These are phyloP conservation scores for Paedocypris micromegethes DNA, from an alignment of 2,797 vertebrate species.

Conservation along the genomic window DNA sequence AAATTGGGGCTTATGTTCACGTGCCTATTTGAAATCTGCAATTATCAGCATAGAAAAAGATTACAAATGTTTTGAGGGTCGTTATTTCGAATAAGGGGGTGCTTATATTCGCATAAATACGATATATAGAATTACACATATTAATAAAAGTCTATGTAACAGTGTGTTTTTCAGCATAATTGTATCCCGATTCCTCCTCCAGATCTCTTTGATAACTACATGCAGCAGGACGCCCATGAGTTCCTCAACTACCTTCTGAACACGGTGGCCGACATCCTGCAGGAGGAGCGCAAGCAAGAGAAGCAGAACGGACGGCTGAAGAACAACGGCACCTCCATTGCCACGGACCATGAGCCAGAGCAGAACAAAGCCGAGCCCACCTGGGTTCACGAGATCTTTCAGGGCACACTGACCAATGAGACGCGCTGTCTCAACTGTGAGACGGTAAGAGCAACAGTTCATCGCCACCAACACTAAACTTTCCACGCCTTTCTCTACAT, in stretches of 20 bases:
- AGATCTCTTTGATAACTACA: constrained; percentile 99
- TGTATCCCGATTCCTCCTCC: constrained; percentile 38
- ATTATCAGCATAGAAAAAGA: no score
- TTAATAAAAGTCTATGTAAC: not conserved
- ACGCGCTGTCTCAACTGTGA: constrained; percentile 98
- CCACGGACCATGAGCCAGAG: constrained; percentile 67
- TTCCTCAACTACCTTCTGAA: constrained; percentile 98
- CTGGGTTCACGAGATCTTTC: constrained; percentile 98
- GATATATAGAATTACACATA: no score
- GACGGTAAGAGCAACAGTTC: constrained; percentile 70
- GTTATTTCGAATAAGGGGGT: no score
- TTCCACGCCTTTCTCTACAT: no score
- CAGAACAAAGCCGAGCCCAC: constrained; percentile 83
- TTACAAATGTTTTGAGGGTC: no score
- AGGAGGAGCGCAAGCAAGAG: constrained; percentile 96
- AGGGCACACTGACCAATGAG: constrained; percentile 97
- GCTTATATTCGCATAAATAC: no score
- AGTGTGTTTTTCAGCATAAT: not conserved
- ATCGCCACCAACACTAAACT: no score
- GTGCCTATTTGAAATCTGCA: no score
- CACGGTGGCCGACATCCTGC: constrained; percentile 95
- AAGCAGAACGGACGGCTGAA: constrained; percentile 91
- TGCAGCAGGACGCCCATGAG: constrained; percentile 97
- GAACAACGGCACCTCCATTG: constrained; percentile 80
- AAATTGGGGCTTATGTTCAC: no score